Evolutionary conservation across 1,140 invertebrate genomes (phyloP), one percentile per base, ranked within the genome.

Genomic region (Procambarus virginalis): DNA sequence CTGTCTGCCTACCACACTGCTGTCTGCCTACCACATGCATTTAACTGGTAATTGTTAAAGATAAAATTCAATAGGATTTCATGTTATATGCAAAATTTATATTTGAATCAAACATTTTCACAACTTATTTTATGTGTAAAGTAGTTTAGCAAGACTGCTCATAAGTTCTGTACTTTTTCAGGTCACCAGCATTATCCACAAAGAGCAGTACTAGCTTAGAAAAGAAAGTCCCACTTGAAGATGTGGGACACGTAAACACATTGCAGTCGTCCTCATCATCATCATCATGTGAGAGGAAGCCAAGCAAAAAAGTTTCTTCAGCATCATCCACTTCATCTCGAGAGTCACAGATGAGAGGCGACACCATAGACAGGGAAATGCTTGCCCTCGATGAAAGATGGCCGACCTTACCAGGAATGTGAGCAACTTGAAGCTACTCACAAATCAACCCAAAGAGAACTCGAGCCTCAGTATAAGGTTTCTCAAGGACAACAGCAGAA

Each of bases 391-490:
- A 95, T 91, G 93, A 93, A 91, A 95, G 92, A 95, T 95, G 94
- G 94, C 95, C 91, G 94, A 94, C 14, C 95, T 95, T 89, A 94
- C 95, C 92, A 95, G 51, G 94, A 95, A 92, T 95, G 95, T 92
- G 94, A 94, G 86, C 92, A 93, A 17, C 85, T 94, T 79, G 92
- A 94, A 9, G 92, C 92, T 55, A 91, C 91, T 60, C 93, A 93
- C 82, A 86, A 92, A 34, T 78, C 83, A 10, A 90, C 88, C 12
- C 76, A 78, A 55, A 91, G 90, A 64, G 86, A 83, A 60, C 86
- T 51, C 64, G 70, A 78, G 34, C 92, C 79, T 55, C 58, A 70
- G 10, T 84, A 83, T 77, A 92, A 93, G 64, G 93, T 93, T 91
- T 94, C 93, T 10, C 92, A 93, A 22, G 93, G 93, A 81, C 46